phyloP scores from a whole-genome alignment of 2,797 vertebrate species.

The Sebastolobus alascanus region DNA sequence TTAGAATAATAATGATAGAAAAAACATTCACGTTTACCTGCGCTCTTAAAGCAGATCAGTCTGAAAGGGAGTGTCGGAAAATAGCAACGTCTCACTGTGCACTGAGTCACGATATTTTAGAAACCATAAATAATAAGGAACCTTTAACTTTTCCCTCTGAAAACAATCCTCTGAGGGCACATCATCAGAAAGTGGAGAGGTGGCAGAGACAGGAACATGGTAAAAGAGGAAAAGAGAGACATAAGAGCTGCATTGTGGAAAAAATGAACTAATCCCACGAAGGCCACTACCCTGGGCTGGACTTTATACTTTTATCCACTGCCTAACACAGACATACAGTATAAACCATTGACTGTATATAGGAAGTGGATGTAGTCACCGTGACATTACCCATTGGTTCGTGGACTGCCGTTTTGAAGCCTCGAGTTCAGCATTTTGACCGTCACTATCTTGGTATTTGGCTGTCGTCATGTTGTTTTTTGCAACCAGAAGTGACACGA shows the following conservation, averaged over 20 bases:
- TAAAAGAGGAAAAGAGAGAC: conserved; percentile 32
- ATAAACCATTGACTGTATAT: not conserved
- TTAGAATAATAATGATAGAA: conserved; percentile 79
- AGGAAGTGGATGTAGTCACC: accelerated
- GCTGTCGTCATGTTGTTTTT: too few species aligned
- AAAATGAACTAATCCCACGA: conserved; percentile 75
- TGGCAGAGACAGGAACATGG: conserved; percentile 43
- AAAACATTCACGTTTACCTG: conserved; percentile 75
- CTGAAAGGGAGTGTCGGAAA: conserved; percentile 31
- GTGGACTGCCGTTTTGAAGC: too few species aligned
- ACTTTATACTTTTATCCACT: conserved; percentile 22
- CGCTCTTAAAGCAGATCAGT: conserved; percentile 47
- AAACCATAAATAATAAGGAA: conserved; percentile 66
- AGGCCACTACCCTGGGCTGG: conserved; percentile 49
- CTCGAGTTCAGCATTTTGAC: too few species aligned
- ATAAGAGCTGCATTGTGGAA: conserved; percentile 72
- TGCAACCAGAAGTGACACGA: too few species aligned
- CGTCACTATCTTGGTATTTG: too few species aligned
- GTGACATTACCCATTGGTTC: too few species aligned
- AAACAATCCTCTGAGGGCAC: conserved; percentile 76
- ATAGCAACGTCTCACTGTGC: conserved; percentile 32
- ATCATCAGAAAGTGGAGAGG: conserved; percentile 59
- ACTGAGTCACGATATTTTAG: conserved; percentile 52
- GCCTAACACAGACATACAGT: conserved; percentile 23
- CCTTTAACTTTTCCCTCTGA: conserved; percentile 67